Evolutionary conservation across 2,888 invertebrate genomes (phyloP).

Genomic region (Entomobrya proxima): DNA sequence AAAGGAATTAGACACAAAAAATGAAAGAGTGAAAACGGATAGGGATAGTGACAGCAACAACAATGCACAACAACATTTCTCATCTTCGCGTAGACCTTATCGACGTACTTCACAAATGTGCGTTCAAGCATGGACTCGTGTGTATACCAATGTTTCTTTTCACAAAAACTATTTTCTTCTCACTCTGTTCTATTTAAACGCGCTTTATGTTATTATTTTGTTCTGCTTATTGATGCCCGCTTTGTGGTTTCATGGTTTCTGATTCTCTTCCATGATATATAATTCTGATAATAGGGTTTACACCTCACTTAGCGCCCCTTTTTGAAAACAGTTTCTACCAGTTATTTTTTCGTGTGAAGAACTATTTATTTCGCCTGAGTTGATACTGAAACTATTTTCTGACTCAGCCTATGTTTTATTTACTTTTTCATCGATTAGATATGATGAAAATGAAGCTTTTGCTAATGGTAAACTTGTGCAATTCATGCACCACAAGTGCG

Average conservation of each 20-base stretch:
- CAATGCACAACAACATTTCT: too few relatives aligned
- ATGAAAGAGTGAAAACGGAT: neutral
- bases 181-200: too few relatives aligned
- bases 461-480: too few relatives aligned
- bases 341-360: conserved; percentile 8
- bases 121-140: neutral
- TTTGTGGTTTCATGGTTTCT: neutral
- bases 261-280: neutral
- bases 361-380: neutral
- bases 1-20: too few relatives aligned
- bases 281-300: conserved; percentile 28
- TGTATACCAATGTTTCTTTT: neutral
- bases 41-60: neutral
- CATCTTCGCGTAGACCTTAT: too few relatives aligned
- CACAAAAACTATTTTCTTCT: neutral
- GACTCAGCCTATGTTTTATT: too few relatives aligned
- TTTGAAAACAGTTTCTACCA: neutral
- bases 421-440: too few relatives aligned
- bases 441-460: too few relatives aligned
- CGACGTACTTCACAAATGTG: neutral
- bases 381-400: too few relatives aligned
- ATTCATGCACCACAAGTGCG: too few relatives aligned
- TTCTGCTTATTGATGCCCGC: neutral
- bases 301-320: neutral
- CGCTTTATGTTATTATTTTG: neutral